These are phyloP conservation scores for Halcyon leucocephala DNA, from an alignment of 2,797 vertebrate species.

Conservation along the genomic window DNA sequence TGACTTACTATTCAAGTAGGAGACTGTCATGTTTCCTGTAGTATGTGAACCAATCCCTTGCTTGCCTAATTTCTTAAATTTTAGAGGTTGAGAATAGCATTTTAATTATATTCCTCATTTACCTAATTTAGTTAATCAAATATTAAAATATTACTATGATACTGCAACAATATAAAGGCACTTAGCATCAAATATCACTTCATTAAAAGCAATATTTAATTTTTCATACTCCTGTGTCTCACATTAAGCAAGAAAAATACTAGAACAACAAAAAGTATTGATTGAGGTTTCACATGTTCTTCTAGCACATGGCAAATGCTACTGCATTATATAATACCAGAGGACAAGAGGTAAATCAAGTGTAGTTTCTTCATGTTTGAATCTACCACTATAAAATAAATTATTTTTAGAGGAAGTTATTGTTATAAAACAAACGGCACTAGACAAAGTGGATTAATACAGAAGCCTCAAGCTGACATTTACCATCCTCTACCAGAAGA, in stretches of 20 bases:
- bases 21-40: background rate
- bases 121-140: background rate
- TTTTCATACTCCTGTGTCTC: background rate
- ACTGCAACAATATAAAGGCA: background rate
- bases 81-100: background rate
- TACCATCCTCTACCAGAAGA: background rate
- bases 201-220: constrained; percentile 1
- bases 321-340: background rate
- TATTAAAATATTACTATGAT: background rate
- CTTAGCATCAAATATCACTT: background rate
- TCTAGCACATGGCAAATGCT: background rate
- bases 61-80: background rate
- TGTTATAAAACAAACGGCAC: background rate
- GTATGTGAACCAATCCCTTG: background rate
- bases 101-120: constrained; percentile 34
- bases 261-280: background rate
- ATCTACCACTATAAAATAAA: background rate
- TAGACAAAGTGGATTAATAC: background rate
- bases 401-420: background rate
- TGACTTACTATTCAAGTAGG: background rate
- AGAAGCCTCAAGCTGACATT: background rate
- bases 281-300: background rate
- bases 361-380: background rate
- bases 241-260: background rate
- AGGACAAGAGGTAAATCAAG: background rate